Percentiles rank a stretch among this genome's conserved stretches.
phyloP scores from a whole-genome alignment of 2,888 invertebrate species.

The Dryobotodes eremita region DNA sequence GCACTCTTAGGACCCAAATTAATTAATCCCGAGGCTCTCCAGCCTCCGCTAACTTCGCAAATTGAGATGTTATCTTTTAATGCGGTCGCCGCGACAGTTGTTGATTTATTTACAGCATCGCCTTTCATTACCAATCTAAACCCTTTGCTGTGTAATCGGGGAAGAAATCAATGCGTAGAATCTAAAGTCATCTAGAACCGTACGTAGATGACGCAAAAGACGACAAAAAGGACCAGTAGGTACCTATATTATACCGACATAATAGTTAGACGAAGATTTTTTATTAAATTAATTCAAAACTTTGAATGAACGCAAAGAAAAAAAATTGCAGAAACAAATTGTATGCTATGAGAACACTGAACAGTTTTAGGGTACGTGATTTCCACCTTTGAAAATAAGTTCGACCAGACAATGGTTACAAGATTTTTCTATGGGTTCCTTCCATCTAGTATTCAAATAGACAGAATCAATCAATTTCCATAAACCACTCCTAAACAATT shows the following conservation, averaged over 20 bases:
- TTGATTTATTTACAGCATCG: slow-evolving; percentile 72
- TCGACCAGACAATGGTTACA: neutral
- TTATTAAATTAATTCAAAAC: neutral
- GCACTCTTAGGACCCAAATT: slow-evolving; percentile 75
- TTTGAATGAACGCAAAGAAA: neutral
- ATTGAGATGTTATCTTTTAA: slow-evolving; percentile 87
- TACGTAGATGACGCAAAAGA: neutral
- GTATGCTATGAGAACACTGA: neutral
- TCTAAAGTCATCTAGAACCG: neutral
- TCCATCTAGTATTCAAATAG: neutral
- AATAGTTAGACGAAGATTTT: neutral
- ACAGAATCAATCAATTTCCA: neutral
- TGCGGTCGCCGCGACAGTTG: slow-evolving; percentile 73
- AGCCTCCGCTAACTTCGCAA: slow-evolving; percentile 78
- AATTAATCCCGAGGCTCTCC: slow-evolving; percentile 75
- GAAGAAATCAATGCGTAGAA: neutral
- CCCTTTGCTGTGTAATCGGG: slow-evolving; percentile 37
- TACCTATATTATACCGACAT: neutral
- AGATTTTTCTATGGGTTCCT: neutral
- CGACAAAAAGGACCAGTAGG: neutral
- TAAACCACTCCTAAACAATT: neutral
- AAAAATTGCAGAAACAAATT: neutral
- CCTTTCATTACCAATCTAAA: slow-evolving; percentile 55
- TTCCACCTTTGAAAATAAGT: neutral
- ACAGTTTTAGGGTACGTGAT: neutral